Conservation (phyloP, 2,113 vertebrate genomes). For the Azemiops feae region DNA sequence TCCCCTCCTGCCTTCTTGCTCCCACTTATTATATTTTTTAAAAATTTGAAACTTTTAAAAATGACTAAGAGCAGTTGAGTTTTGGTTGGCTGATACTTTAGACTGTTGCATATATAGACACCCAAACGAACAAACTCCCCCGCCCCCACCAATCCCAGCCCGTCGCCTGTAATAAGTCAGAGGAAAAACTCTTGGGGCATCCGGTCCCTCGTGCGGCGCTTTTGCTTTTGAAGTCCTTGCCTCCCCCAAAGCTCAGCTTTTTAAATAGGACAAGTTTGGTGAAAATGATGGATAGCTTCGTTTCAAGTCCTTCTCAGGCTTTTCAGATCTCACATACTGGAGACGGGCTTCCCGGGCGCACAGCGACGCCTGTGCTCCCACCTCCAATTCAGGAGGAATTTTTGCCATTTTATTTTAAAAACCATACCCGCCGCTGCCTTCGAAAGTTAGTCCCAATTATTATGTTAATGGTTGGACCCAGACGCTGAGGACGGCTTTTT, state of each 20-base stretch:
- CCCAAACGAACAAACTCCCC: constrained; percentile 45
- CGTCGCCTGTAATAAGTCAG: constrained; percentile 48
- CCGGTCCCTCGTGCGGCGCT: constrained; percentile 36
- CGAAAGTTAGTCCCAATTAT: background rate
- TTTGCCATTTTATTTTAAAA: background rate
- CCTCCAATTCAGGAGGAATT: constrained; percentile 41
- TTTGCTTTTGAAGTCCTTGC: constrained; percentile 51
- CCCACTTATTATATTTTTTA: background rate
- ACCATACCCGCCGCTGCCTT: background rate
- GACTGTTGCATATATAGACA: constrained; percentile 47
- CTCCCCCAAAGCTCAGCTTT: constrained; percentile 48
- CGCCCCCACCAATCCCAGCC: background rate
- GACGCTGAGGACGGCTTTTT: background rate
- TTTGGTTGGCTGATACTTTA: constrained; percentile 32
- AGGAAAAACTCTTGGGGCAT: constrained; percentile 32
- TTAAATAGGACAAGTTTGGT: constrained; percentile 59
- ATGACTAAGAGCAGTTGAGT: background rate
- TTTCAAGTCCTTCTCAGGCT: constrained; percentile 48
- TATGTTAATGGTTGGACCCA: background rate
- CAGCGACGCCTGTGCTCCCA: constrained; percentile 33
- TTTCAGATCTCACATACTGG: constrained; percentile 36
- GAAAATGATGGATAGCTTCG: constrained; percentile 48
- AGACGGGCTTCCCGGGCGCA: constrained; percentile 28
- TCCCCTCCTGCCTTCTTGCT: background rate
- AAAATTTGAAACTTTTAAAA: constrained; percentile 19